Percentiles rank a stretch among this genome's conserved stretches.
These are phyloP conservation scores for Dicroscelio sp. DNA, from an alignment of 2,888 invertebrate species.

Conservation along the genomic window DNA sequence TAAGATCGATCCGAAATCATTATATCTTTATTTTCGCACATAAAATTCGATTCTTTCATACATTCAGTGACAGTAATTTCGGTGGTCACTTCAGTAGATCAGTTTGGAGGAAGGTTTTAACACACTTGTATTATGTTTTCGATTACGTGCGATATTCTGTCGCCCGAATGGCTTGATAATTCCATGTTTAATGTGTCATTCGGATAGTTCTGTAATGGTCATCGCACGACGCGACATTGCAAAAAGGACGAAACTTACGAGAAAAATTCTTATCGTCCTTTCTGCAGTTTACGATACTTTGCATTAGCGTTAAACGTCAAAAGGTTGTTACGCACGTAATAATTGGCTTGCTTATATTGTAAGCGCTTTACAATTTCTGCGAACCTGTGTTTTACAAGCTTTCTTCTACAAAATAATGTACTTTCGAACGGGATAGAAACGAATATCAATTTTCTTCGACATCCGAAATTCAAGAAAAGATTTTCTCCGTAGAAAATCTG, in stretches of 20 bases:
- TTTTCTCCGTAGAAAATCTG: too few species aligned
- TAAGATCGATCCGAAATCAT: too few species aligned
- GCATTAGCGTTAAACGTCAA: conserved; percentile 46
- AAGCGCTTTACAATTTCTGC: conserved; percentile 72
- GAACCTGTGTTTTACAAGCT: conserved; percentile 73
- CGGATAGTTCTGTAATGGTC: conserved; percentile 46
- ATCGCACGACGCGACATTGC: conserved; percentile 10
- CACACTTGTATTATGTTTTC: conserved; percentile 52
- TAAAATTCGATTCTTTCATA: too few species aligned
- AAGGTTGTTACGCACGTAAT: conserved; percentile 55
- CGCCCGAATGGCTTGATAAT: conserved; percentile 56
- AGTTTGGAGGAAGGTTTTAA: conserved; percentile 17
- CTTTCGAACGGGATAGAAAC: too few species aligned
- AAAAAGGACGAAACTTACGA: conserved; percentile 32
- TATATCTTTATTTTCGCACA: too few species aligned
- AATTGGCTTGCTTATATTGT: conserved; percentile 65
- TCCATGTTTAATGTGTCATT: conserved; percentile 48
- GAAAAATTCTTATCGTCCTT: conserved; percentile 50
- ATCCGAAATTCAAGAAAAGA: too few species aligned
- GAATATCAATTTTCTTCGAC: too few species aligned
- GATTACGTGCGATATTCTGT: conserved; percentile 47
- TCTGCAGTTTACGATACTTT: conserved; percentile 55
- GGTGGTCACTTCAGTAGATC: too few species aligned
- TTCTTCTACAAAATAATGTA: conserved; percentile 1
- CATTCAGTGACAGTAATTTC: too few species aligned